Conservation (phyloP, 2,797 vertebrate genomes). For the Trichosurus vulpecula region DNA sequence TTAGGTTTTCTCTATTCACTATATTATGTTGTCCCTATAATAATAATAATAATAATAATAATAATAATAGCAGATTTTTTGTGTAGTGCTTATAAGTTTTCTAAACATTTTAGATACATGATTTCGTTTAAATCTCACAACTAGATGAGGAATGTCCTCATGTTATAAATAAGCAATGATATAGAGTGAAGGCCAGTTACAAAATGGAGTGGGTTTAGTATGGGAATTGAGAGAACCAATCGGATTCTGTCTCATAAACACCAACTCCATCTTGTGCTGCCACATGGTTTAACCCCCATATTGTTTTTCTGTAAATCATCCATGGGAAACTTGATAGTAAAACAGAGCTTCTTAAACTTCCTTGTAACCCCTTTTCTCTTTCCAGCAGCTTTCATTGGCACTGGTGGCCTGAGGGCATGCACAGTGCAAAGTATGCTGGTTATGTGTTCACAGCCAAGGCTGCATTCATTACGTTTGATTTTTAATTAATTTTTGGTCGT, state of each 20-base stretch:
- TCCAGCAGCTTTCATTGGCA: too few species aligned
- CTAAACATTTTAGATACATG: neutral
- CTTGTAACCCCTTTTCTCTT: too few species aligned
- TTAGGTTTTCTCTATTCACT: neutral
- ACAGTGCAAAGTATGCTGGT: too few species aligned
- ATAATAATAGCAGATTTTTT: neutral
- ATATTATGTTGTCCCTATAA: neutral
- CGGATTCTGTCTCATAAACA: neutral
- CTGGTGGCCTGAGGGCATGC: too few species aligned
- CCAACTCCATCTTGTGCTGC: neutral
- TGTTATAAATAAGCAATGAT: neutral
- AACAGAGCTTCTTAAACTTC: too few species aligned
- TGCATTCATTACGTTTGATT: too few species aligned
- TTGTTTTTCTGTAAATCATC: neutral
- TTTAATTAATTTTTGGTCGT: too few species aligned
- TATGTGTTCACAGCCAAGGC: too few species aligned
- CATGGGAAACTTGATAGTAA: too few species aligned
- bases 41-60: too few species aligned
- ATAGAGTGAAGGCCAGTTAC: neutral
- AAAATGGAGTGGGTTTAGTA: neutral
- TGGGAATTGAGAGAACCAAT: neutral
- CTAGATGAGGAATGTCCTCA: neutral
- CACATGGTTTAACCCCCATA: neutral
- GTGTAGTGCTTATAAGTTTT: neutral
- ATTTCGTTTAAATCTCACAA: neutral